Percentiles rank a stretch among this genome's conserved stretches.
These are phyloP conservation scores for Kuschelorhynchus macadamiae DNA, from an alignment of 2,888 invertebrate species.

Conservation along the genomic window DNA sequence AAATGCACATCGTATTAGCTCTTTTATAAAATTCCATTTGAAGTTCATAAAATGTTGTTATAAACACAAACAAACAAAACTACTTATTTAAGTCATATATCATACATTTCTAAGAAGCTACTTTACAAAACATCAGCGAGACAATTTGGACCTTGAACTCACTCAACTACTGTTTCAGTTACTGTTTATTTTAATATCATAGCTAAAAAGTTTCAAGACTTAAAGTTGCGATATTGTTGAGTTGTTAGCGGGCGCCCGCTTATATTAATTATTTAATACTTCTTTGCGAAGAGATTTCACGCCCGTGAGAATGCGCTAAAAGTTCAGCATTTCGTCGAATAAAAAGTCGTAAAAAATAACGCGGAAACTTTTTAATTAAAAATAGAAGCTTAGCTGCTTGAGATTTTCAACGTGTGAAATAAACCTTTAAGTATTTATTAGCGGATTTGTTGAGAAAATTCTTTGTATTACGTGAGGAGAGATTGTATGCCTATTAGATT, in stretches of 20 bases:
- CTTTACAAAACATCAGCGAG: too few relatives aligned
- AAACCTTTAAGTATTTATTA: not conserved
- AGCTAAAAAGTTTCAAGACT: not conserved
- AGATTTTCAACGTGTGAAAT: not conserved
- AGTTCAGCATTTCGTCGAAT: not conserved
- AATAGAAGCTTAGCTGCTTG: not conserved
- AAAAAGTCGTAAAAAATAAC: conserved; percentile 15
- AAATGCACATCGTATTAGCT: too few relatives aligned
- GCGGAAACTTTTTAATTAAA: conserved; percentile 13
- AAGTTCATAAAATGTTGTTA: too few relatives aligned
- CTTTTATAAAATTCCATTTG: too few relatives aligned
- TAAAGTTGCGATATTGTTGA: conserved; percentile 1
- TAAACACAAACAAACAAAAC: too few relatives aligned
- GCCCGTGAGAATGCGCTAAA: conserved; percentile 7
- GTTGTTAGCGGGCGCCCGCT: not conserved
- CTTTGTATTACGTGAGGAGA: too few relatives aligned
- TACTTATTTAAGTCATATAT: too few relatives aligned
- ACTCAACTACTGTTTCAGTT: not conserved
- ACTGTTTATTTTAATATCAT: not conserved
- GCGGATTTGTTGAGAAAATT: not conserved
- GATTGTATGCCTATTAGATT: too few relatives aligned
- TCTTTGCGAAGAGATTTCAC: conserved; percentile 10
- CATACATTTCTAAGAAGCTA: too few relatives aligned
- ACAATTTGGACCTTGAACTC: not conserved
- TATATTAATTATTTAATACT: conserved; percentile 8